phyloP scores from a whole-genome alignment of 2,113 vertebrate species.

The Piaya cayana region DNA sequence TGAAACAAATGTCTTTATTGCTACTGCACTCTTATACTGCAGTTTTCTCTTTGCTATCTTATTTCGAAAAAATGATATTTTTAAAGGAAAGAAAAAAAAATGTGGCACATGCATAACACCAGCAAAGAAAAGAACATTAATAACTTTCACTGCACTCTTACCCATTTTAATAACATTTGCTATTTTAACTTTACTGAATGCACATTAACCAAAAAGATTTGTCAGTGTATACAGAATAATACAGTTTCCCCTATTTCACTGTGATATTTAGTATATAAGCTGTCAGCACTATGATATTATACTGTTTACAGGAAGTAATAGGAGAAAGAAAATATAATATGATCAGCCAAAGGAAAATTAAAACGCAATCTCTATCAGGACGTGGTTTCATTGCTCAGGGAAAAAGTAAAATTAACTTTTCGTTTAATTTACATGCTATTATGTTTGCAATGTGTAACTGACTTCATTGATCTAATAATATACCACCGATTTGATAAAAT shows the following conservation, averaged over 20 bases:
- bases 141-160: not conserved
- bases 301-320: not conserved
- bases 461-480: not conserved
- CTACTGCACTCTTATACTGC: not conserved
- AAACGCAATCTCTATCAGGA: slow-evolving; percentile 14
- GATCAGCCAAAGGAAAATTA: slow-evolving; percentile 25
- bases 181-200: slow-evolving; percentile 7
- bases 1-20: not conserved
- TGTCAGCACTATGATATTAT: not conserved
- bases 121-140: not conserved
- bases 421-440: slow-evolving; percentile 35
- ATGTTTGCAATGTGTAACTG: not conserved
- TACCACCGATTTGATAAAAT: slow-evolving; percentile 28
- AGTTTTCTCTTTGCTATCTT: not conserved
- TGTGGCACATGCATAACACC: not conserved
- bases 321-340: slow-evolving; percentile 12
- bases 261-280: not conserved
- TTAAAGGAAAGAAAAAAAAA: not conserved
- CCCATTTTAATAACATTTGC: not conserved
- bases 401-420: slow-evolving; percentile 48
- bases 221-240: not conserved
- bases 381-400: not conserved
- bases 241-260: not conserved
- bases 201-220: slow-evolving; percentile 22
- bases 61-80: not conserved